phyloP scores from a whole-genome alignment of 2,888 invertebrate species.

The Drosophila heteroneura region DNA sequence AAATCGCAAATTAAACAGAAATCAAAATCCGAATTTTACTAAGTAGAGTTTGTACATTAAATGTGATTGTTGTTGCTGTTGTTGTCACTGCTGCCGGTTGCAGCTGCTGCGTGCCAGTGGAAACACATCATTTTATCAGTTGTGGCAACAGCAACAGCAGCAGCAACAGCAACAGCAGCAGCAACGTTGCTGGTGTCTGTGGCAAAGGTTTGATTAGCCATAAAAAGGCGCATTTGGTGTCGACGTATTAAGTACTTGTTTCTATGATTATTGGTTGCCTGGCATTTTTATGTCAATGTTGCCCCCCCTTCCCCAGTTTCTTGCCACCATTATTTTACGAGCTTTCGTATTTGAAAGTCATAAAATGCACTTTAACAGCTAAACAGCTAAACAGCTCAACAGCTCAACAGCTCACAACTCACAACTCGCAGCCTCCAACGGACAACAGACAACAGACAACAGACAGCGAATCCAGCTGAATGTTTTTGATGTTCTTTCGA shows the following conservation, averaged over 20 bases:
- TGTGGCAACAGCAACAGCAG: neutral
- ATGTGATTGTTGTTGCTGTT: neutral
- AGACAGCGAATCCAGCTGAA: constrained; percentile 28
- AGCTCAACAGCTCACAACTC: constrained; percentile 36
- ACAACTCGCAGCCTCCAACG: constrained; percentile 19
- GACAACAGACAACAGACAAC: constrained; percentile 2
- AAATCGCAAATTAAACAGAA: neutral
- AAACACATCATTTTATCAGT: constrained; percentile 21
- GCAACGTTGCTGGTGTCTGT: constrained; percentile 48
- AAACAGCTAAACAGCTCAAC: constrained; percentile 56
- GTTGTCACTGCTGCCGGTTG: constrained; percentile 2
- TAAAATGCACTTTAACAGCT: constrained; percentile 74
- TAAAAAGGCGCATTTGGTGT: constrained; percentile 68
- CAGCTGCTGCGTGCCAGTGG: constrained; percentile 21
- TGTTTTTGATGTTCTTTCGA: constrained; percentile 21
- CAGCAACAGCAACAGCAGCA: neutral
- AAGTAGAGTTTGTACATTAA: neutral
- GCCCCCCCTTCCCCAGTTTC: constrained; percentile 1
- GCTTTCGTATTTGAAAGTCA: constrained; percentile 74
- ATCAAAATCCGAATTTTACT: neutral
- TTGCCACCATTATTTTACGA: constrained; percentile 50
- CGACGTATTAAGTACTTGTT: constrained; percentile 62
- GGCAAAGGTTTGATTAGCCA: constrained; percentile 79
- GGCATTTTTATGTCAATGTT: constrained; percentile 59
- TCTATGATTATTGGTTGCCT: constrained; percentile 58